phyloP scores from a whole-genome alignment of 53 echinoderm and acorn worm genomes.

The Mesocentrotus franciscanus region DNA sequence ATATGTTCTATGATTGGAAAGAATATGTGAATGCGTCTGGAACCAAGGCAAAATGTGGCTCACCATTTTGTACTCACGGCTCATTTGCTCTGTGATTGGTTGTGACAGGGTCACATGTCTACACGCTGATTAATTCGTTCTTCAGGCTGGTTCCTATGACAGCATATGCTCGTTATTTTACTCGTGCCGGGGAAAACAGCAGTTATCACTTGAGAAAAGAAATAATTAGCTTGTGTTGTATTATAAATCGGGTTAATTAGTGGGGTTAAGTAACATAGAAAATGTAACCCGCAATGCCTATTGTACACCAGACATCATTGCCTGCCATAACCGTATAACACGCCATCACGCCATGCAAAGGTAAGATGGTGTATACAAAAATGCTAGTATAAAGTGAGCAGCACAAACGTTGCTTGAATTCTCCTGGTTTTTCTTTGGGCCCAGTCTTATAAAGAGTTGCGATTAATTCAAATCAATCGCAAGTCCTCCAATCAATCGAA shows the following conservation, averaged over 20 bases:
- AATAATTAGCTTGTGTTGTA: too few relatives aligned
- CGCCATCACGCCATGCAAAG: too few relatives aligned
- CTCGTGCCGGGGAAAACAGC: neutral
- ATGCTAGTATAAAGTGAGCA: too few relatives aligned
- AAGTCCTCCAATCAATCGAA: too few relatives aligned
- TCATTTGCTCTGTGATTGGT: slow-evolving; percentile 18
- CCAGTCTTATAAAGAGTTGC: too few relatives aligned
- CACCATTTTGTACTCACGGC: neutral
- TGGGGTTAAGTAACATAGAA: too few relatives aligned
- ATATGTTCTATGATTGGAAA: neutral
- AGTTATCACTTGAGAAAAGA: neutral
- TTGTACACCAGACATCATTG: too few relatives aligned
- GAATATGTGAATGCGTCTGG: neutral
- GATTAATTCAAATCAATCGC: too few relatives aligned
- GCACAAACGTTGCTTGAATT: too few relatives aligned
- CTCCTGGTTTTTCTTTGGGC: too few relatives aligned
- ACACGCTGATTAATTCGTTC: neutral
- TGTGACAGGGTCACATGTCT: slow-evolving; percentile 27
- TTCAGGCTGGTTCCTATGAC: neutral
- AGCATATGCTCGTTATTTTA: neutral
- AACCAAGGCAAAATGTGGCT: neutral
- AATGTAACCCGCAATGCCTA: neutral
- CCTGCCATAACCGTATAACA: too few relatives aligned
- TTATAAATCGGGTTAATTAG: neutral
- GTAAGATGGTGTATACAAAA: too few relatives aligned